Base-by-base conservation (phyloP, 2,888 invertebrate genomes). In the Lasius platythorax region DNA sequence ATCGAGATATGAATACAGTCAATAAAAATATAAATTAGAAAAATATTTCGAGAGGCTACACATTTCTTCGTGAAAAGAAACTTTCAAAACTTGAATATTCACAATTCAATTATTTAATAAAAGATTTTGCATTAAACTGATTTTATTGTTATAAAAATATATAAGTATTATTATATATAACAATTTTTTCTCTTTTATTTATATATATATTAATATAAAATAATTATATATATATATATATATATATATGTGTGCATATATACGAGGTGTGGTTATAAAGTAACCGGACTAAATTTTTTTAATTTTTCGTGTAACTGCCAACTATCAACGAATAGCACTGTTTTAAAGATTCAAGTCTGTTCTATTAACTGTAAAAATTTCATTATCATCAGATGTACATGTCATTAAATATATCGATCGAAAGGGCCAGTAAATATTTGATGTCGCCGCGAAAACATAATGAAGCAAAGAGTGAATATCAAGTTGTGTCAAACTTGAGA, bases 11-110 rank as follows among this genome's bases (percentile, higher is more conserved):
- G 12, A 74, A 15, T 43, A 1, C 12, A 18, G 2, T 61, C 1
- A 33, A 30, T 67, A 67, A 18, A 67, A 23, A 23, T 33, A 15
- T 18, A 4, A 28, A 33, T 53, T n/a, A 40, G 2, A 68, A 15
- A 58, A 46, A 9, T 33, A 33, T 37, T 46, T 40, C 58, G 0
- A 76, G 50, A 15, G 75, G n/a, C 3, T 66, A 53, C 43, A 85
- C 82, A 6, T 85, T 84, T 2, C 70, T 88, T 5, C 50, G n/a
- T 3, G 18, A 74, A 12, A 50, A 18, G 8, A 82, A 63, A 15
- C 1, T 63, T 81, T 37, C 5, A 50, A 37, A 58, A 23, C 11
- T 37, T 70, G 11, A 33, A 61, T 23, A 9, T 72, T 63, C 3
- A 33, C 37, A 37, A 50, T 30, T 70, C n/a, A 46, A 23, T 72